Base-by-base conservation (phyloP, 2,888 invertebrate genomes). In the Acronicta alni region DNA sequence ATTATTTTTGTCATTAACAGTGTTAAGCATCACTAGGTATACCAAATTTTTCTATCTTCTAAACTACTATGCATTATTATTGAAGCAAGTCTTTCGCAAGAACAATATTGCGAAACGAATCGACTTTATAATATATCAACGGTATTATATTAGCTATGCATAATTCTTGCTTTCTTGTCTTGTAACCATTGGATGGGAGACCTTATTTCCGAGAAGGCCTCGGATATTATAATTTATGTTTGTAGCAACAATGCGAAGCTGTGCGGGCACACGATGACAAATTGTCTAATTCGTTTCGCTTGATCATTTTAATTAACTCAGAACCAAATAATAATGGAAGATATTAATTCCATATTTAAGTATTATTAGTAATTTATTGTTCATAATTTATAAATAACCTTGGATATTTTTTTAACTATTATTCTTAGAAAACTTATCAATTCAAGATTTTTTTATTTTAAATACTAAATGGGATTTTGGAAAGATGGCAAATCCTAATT, bases 251-350 rank as follows among this genome's bases (percentile, higher is more conserved):
- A 88, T 82, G 78, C 75, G 70, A 71, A 72, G 73, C 77, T 75
- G 72, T 79, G 76, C 78, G 61, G 73, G 77, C 74, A 78, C 56
- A 58, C 81, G 85, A 90, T 92, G 93, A 93, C 93, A 93, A 92
- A 93, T 93, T 91, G 80, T 85, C 84, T 85, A 89, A 92, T 92
- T 91, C 88, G 88, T 77, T 75, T 83, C 83, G 86, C 81, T 83
- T 83, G 83, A 89, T 89, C 88, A 90, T 89, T 87, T 86, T 91
- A 92, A 92, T 92, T 91, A 89, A 87, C 78, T 83, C 67, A 47
- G 67, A 77, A 71, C 64, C 67, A 76, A 72, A 80, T 81, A 78
- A 84, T 72, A 81, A 74, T 57, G 49, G 26, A 49, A 46, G 43
- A 47, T 57, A 79, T 79, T 73, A 57, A 67, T 77, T 58, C 45